Base-by-base conservation (phyloP, 2,113 vertebrate species). In the Phaethornis superciliosus region DNA sequence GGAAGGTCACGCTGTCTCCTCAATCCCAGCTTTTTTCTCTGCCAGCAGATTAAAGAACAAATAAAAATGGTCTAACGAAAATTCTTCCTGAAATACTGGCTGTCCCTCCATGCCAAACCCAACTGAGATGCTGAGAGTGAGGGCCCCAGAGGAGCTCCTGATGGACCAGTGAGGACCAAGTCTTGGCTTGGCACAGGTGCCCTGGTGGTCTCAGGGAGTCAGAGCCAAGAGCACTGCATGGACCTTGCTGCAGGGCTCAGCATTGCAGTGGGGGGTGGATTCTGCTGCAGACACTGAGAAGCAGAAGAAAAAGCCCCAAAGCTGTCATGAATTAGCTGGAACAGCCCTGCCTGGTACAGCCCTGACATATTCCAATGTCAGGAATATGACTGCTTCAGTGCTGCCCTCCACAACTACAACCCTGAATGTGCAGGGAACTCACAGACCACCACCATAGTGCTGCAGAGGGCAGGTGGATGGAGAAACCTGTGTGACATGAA, bases 401-500 rank as follows among this genome's bases (percentile, higher is more conserved):
- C 30, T 51, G n/a, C 0, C 0, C 40, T 83, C 55, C 30, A 4
- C 0, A 0, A 7, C 52, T 16, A 7, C 17, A 5, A 5, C 40
- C 59, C 42, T 10, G 30, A 26, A 19, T 0, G 2, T 2, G 9
- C 0, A 0, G 30, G 37, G 12, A 79, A 51, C 28, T 12, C 40
- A 40, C 40, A 11, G 40, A 40, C 12, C 13, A 6, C 19, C 2
- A 4, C 51, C 47, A 40, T 40, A 10, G 47, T 0, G 40, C 32
- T 1, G 1, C 70, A 59, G 33, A 51, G 37, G 24, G 60, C 15
- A 2, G 1, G 27, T 58, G 27, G 65, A 28, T 0, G 5, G 28
- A 72, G 42, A 30, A 44, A 40, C 28, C 7, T 5, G 2, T 1
- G 35, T 18, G 27, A n/a, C 1, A 4, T 12, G 56, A 33, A 67